Evolutionary conservation across 2,797 vertebrate genomes (phyloP), one percentile per base, ranked within the genome.

Genomic region (Silurus lanzhouensis): DNA sequence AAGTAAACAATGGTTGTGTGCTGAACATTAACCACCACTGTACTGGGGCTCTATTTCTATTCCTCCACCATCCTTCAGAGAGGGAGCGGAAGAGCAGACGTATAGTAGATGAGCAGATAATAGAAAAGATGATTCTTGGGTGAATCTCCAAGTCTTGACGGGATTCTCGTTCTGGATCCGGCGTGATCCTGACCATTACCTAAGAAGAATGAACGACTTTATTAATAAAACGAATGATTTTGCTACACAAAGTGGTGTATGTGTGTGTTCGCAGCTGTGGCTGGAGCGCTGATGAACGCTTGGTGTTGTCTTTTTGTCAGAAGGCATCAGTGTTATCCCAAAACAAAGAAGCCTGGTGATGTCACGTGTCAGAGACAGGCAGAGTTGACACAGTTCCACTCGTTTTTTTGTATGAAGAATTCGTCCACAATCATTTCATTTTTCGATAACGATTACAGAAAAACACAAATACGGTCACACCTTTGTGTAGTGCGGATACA

Each of bases 201-300:
- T n/a, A 63, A 9, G 13, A 67, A 14, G 14, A 67, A 67, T 67
- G 66, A 68, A 22, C 14, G 66, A 68, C 7, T 64, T 64, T 64
- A 64, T 64, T 38, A 38, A 74, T 74, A n/a, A 52, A n/a, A 74
- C 71, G 1, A 6, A 75, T 75, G n/a, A 75, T 77, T 77, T 27
- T 58, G n/a, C 22, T 58, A 14, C n/a, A 55, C n/a, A n/a, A 15
- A 52, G 79, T 46, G 1, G 46, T 22, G 27, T 52, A 10, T 52
- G 48, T 52, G 48, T 52, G 48, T 52, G 48, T 52, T 67, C n/a
- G 15, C n/a, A 52, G 79, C 63, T 3, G 46, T 22, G 55, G n/a
- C 46, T 52, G 25, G 58, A 22, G 20, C 58, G 5, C 19, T 20
- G 27, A 61, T 63, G 76, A 46, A 61, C 20, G 5, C 15, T 70